A percentile compares a stretch with the other conserved stretches of the same genome.
phyloP scores from a whole-genome alignment of 2,888 invertebrate species.

The Lapara coniferarum region DNA sequence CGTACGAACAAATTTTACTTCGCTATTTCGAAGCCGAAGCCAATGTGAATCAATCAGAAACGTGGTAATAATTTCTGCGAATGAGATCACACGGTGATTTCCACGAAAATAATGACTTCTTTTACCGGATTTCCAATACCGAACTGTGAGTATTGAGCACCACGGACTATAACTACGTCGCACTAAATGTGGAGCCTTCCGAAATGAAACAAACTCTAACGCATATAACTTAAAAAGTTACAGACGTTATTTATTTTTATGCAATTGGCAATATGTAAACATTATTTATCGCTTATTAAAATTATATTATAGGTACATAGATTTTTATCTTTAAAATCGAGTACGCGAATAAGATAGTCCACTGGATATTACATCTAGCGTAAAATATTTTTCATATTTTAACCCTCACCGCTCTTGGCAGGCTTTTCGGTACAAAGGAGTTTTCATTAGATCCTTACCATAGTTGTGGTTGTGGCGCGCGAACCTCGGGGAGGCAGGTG shows the following conservation, averaged over 20 bases:
- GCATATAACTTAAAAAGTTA: too few relatives aligned
- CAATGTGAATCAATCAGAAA: slow-evolving; percentile 19
- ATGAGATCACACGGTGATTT: slow-evolving; percentile 19
- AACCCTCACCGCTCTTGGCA: too few relatives aligned
- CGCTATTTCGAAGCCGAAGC: slow-evolving; percentile 1
- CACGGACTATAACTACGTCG: background rate
- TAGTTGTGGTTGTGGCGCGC: slow-evolving; percentile 90
- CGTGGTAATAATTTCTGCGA: slow-evolving; percentile 7
- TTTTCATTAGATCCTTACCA: slow-evolving; percentile 51
- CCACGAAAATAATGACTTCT: slow-evolving; percentile 20
- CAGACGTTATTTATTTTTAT: too few relatives aligned
- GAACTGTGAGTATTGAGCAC: slow-evolving; percentile 4
- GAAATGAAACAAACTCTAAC: too few relatives aligned
- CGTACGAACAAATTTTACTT: background rate
- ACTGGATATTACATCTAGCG: too few relatives aligned
- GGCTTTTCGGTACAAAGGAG: background rate
- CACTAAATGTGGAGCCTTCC: background rate
- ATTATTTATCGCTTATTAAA: too few relatives aligned
- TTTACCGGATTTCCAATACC: slow-evolving; percentile 20
- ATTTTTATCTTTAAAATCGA: too few relatives aligned
- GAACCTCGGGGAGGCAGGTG: slow-evolving; percentile 85
- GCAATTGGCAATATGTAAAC: too few relatives aligned
- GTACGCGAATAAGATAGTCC: too few relatives aligned
- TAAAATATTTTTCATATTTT: too few relatives aligned
- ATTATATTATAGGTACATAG: too few relatives aligned